Base-by-base conservation (phyloP, 2,797 vertebrate species). In the Acanthornis magna region DNA sequence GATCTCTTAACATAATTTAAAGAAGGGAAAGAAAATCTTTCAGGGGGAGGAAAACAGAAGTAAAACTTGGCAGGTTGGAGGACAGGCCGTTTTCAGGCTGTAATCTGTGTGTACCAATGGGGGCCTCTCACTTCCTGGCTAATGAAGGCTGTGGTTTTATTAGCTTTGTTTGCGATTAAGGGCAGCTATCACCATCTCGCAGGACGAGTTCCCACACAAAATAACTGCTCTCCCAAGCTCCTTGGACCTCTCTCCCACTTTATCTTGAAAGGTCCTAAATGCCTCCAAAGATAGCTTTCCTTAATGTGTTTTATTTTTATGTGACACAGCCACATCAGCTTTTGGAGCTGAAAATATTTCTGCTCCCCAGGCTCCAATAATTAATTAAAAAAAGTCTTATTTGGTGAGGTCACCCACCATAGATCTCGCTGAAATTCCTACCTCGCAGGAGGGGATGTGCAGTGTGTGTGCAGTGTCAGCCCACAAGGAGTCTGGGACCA, bases 181-280 rank as follows among this genome's bases (percentile, higher is more conserved):
- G 96, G 96, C 97, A 98, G 98, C 98, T 98, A 98, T 98, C 98
- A 98, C 97, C 96, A 96, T 97, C 80, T 98, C 94, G 29, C 98
- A 99, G 98, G 97, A 98, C 83, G 89, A 97, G 96, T 98, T 98
- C 96, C 97, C 98, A 96, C 97, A 98, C 98, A 98, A 98, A 98
- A 96, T 92, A 97, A 97, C 92, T 85, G 91, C 92, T 92, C 93
- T 93, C 88, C 93, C 84, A 97, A 97, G 97, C 96, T 96, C 91
- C 93, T 94, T 88, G 85, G 97, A 84, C 82, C 72, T 92, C 94
- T 96, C 81, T 93, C 95, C 95, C 80, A 21, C 70, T 91, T 77
- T 76, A 84, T 95, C 95, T 95, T 96, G 93, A 92, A 94, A 95
- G 87, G 62, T 77, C 80, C 68, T 89, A 95, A 89, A 87, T 78